A percentile compares a stretch with the other conserved stretches of the same genome.
Conservation (phyloP, 1,140 invertebrate species). For the Carcinoscorpius rotundicauda region DNA sequence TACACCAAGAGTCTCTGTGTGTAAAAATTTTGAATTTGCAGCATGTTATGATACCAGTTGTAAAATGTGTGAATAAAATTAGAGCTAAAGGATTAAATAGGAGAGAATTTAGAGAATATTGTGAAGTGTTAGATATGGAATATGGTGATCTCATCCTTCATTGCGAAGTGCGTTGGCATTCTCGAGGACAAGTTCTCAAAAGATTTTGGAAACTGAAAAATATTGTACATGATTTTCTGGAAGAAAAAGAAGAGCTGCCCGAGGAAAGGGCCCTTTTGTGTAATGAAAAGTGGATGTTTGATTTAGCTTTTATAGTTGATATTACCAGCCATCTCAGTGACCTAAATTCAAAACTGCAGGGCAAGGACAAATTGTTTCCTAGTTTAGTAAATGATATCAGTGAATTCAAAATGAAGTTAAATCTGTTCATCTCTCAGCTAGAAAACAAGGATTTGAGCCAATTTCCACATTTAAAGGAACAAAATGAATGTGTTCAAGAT, state of each 20-base stretch:
- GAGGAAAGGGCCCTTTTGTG: not conserved
- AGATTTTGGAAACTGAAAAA: too few relatives aligned
- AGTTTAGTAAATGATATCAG: constrained; percentile 5
- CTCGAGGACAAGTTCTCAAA: too few relatives aligned
- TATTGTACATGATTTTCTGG: too few relatives aligned
- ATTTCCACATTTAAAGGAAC: constrained; percentile 3
- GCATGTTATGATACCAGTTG: too few relatives aligned
- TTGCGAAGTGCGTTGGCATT: too few relatives aligned
- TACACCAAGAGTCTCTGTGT: too few relatives aligned
- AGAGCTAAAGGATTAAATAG: too few relatives aligned
- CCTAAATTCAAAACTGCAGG: constrained; percentile 4
- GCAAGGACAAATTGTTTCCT: constrained; percentile 4
- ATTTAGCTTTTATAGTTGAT: constrained; percentile 7
- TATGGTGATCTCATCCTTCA: too few relatives aligned
- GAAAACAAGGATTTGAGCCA: not conserved
- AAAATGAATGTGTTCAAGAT: constrained; percentile 2
- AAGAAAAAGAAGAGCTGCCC: not conserved
- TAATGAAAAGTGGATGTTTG: not conserved
- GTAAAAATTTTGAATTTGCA: too few relatives aligned
- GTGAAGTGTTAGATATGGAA: too few relatives aligned
- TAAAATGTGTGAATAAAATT: too few relatives aligned
- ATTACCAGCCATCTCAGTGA: constrained; percentile 1
- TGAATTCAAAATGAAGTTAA: constrained; percentile 6
- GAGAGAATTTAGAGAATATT: too few relatives aligned
- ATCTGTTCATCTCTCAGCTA: constrained; percentile 1